A percentile compares a stretch with the other conserved stretches of the same genome.
These are phyloP conservation scores for Idaea straminata DNA, from an alignment of 2,888 invertebrate genomes.

Conservation along the genomic window DNA sequence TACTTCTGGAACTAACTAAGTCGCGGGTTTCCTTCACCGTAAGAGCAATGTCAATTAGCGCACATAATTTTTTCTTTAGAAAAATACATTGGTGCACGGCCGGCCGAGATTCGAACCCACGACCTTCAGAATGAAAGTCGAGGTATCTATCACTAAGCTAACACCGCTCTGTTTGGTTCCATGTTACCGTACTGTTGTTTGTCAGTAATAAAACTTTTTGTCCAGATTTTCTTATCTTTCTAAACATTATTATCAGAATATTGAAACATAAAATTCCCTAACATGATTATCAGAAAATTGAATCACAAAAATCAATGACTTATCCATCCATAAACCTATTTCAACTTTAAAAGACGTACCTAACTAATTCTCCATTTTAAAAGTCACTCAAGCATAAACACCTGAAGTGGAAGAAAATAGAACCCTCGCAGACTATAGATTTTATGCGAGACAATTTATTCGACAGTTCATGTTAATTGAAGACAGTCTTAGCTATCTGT, in stretches of 20 bases:
- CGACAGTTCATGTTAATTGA: background rate
- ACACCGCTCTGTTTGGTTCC: too few species aligned
- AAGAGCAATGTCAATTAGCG: too few species aligned
- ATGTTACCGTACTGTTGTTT: too few species aligned
- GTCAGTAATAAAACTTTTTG: too few species aligned
- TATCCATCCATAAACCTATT: slow-evolving; percentile 2
- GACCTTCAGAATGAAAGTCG: too few species aligned
- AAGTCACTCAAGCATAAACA: slow-evolving; percentile 46
- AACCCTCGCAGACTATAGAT: background rate
- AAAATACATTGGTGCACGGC: too few species aligned
- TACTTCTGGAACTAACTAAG: too few species aligned
- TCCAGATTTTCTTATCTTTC: background rate
- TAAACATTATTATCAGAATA: slow-evolving; percentile 6
- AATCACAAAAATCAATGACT: slow-evolving; percentile 12
- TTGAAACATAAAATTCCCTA: slow-evolving; percentile 11
- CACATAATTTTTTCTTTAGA: too few species aligned
- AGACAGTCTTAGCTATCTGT: too few species aligned
- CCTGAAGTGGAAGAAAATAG: slow-evolving; percentile 35
- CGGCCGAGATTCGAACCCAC: too few species aligned
- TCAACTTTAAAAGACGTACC: slow-evolving; percentile 26
- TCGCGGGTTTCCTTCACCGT: too few species aligned
- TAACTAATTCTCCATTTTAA: slow-evolving; percentile 30
- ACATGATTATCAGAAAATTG: slow-evolving; percentile 10
- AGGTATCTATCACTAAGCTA: too few species aligned
- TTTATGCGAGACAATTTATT: background rate